These are phyloP conservation scores for Epizoanthus rinbou DNA, from an alignment of 92 coral and sea anemone species.

Conservation along the genomic window DNA sequence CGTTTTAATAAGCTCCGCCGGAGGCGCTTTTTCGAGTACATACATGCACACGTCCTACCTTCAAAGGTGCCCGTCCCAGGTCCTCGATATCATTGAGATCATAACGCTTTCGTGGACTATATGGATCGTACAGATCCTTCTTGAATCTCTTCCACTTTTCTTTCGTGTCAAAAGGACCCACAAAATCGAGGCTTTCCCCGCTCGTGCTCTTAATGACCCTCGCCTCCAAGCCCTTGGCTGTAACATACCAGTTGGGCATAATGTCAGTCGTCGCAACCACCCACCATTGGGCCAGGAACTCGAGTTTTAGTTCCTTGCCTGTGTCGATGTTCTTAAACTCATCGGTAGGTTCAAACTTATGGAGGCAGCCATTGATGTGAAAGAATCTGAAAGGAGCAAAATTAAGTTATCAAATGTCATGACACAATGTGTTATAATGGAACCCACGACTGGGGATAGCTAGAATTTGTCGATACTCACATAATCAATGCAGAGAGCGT, in stretches of 20 bases:
- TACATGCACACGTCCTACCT: not conserved
- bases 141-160: conserved; percentile 86
- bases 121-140: conserved; percentile 78
- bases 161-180: conserved; percentile 74
- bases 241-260: conserved; percentile 93
- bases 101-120: conserved; percentile 75
- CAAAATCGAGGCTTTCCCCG: conserved; percentile 81
- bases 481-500: no score
- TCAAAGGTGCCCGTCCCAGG: conserved; percentile 16
- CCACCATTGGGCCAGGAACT: conserved; percentile 74
- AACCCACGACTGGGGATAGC: no score
- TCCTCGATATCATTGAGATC: conserved; percentile 60
- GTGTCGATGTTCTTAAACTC: conserved; percentile 66
- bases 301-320: conserved; percentile 57
- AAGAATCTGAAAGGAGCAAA: conserved; percentile 28
- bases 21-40: no score
- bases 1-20: no score
- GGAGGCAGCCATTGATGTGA: conserved; percentile 56
- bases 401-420: not conserved
- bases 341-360: conserved; percentile 60
- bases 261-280: conserved; percentile 92
- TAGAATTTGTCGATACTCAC: no score
- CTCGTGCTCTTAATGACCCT: conserved; percentile 81
- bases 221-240: conserved; percentile 89
- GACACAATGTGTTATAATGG: not conserved